Base-by-base conservation (phyloP, 1,140 invertebrate species). In the Drosophila hydei region DNA sequence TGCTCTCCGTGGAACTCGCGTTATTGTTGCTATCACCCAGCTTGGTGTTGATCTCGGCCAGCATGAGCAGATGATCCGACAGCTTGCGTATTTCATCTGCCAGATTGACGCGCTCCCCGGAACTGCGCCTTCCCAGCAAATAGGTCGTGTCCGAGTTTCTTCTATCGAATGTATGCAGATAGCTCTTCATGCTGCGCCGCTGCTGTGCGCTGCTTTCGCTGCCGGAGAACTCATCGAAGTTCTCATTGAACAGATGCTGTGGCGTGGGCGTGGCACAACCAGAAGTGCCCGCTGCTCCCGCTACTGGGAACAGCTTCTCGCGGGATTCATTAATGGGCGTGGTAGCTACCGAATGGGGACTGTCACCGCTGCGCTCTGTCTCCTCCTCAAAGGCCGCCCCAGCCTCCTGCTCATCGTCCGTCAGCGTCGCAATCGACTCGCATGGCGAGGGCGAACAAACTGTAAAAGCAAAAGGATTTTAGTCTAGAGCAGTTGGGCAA, bases 21-120 rank as follows among this genome's bases (percentile, higher is more conserved):
- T 75, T 73, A 7, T 76, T 84, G 18, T 93, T 93, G 64, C 94
- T 92, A 90, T 93, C 90, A 69, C 92, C 90, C 80, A 95, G 75
- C 92, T 94, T 92, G 73, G 94, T 93, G 73, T 94, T 92, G 88
- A 96, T 95, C 36, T 94, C 94, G 0, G 94, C 94, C n/a, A 95
- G 87, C 91, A 94, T 94, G 27, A 95, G 95, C 18, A 96, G 90
- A 85, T 96, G 96, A 79, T 96, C 95, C 0, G 95, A 95, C 0
- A 97, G 79, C 90, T 95, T 96, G 38, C 95, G 94, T 38, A 96
- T 96, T 90, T 97, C 96, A 72, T 96, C 96, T 0, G 95, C 95
- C 63, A 95, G 91, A 88, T 95, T 95, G 30, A 94, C 93, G 61
- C 94, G 92, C 47, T 94, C 93, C 0, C 90, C 90, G 2, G 83